Percentiles rank a stretch among this genome's conserved stretches.
These are phyloP conservation scores for Megalops atlanticus DNA, from an alignment of 2,113 vertebrate species.

Conservation along the genomic window DNA sequence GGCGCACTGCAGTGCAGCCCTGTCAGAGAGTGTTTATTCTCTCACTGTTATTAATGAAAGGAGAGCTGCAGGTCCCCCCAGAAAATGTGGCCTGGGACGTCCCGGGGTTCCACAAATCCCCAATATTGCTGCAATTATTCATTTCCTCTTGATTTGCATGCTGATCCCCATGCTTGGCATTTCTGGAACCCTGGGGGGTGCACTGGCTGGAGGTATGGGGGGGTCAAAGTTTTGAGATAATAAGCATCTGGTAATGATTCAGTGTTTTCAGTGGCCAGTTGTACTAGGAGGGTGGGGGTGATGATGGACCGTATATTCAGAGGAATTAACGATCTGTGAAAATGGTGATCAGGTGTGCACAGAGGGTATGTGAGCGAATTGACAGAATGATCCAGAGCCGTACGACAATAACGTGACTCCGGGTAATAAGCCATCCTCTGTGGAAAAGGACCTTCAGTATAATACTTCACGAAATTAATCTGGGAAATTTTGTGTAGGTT, in stretches of 20 bases:
- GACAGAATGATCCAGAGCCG: not conserved
- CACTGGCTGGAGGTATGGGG: not conserved
- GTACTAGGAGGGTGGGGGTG: constrained; percentile 11
- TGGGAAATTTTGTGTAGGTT: too few species aligned
- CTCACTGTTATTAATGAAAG: not conserved
- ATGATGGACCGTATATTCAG: constrained; percentile 27
- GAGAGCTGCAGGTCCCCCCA: not conserved
- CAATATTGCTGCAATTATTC: not conserved
- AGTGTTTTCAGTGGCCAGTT: constrained; percentile 26
- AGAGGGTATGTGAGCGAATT: not conserved
- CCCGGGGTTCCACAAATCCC: not conserved
- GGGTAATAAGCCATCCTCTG: too few species aligned
- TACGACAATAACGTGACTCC: not conserved
- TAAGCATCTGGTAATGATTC: constrained; percentile 38
- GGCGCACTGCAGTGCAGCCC: not conserved
- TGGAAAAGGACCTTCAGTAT: too few species aligned
- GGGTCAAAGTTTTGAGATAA: not conserved
- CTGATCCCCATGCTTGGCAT: not conserved
- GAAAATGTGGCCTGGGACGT: not conserved
- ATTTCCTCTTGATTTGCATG: not conserved
- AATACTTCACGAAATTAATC: too few species aligned
- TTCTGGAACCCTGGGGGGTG: not conserved
- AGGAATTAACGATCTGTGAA: constrained; percentile 27
- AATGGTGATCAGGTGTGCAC: constrained; percentile 38
- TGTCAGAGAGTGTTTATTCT: not conserved